phyloP scores from a whole-genome alignment of 2,113 vertebrate genomes.

The Ursus arctos region DNA sequence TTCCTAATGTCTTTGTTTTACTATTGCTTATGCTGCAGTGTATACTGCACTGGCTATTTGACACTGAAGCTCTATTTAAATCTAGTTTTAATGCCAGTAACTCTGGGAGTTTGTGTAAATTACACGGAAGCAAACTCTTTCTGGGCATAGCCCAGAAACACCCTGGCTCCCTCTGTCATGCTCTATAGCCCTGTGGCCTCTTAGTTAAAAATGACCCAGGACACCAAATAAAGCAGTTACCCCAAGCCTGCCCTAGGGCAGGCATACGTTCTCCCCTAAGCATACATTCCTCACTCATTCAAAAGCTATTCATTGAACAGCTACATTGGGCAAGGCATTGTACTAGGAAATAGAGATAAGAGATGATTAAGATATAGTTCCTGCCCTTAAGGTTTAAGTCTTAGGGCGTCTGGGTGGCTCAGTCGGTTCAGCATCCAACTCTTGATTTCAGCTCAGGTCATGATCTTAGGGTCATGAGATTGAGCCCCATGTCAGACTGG shows the following conservation, averaged over 20 bases:
- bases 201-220: neutral
- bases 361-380: neutral
- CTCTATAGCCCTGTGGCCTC: neutral
- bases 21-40: neutral
- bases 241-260: neutral
- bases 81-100: conserved; percentile 61
- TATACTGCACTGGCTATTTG: neutral
- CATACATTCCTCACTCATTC: neutral
- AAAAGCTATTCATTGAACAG: conserved; percentile 37
- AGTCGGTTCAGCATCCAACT: neutral
- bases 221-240: conserved; percentile 4
- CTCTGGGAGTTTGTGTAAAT: conserved; percentile 37
- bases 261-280: neutral
- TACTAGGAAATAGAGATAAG: neutral
- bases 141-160: neutral
- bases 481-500: neutral
- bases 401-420: neutral
- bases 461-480: neutral
- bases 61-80: neutral
- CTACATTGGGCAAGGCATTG: neutral
- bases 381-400: neutral
- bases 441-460: neutral
- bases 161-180: neutral
- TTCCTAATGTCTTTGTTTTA: conserved; percentile 59
- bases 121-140: neutral